phyloP scores from a whole-genome alignment of 2,888 invertebrate species.

The Lasioglossum malachurum region DNA sequence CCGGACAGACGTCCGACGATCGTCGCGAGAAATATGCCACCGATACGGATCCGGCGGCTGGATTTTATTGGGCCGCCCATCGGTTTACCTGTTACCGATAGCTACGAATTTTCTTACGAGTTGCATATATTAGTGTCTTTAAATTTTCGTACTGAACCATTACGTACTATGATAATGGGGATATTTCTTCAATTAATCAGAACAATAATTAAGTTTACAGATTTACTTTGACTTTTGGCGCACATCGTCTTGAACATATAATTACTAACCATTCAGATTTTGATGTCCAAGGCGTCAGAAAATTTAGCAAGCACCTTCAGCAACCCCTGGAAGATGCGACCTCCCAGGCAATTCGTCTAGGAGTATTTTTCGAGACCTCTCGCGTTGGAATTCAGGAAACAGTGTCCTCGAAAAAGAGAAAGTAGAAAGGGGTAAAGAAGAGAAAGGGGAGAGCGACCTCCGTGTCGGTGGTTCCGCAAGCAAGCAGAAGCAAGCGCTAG shows the following conservation, averaged over 20 bases:
- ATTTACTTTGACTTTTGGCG: too few relatives aligned
- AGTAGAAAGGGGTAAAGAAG: not conserved
- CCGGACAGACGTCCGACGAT: slow-evolving; percentile 55
- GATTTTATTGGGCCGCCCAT: slow-evolving; percentile 8
- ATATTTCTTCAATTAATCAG: too few relatives aligned
- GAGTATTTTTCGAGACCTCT: not conserved
- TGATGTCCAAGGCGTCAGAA: too few relatives aligned
- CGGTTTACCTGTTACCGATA: not conserved
- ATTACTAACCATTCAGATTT: too few relatives aligned
- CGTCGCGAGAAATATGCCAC: slow-evolving; percentile 39
- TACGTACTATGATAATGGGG: too few relatives aligned
- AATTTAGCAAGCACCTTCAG: not conserved
- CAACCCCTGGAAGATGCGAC: not conserved
- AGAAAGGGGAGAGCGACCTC: not conserved
- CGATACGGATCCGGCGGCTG: slow-evolving; percentile 37
- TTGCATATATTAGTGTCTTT: too few relatives aligned
- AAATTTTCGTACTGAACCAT: too few relatives aligned
- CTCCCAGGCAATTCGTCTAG: not conserved
- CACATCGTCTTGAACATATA: too few relatives aligned
- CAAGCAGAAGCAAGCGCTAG: slow-evolving; percentile 17
- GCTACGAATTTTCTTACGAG: not conserved
- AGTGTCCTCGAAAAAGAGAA: not conserved
- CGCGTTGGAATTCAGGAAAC: not conserved
- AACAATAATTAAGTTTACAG: too few relatives aligned
- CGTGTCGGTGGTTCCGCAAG: slow-evolving; percentile 5